A percentile compares a stretch with the other conserved stretches of the same genome.
phyloP scores from a whole-genome alignment of 30 jellyfish, hydroid and myxozoan species.

The Cassiopea xamachana region DNA sequence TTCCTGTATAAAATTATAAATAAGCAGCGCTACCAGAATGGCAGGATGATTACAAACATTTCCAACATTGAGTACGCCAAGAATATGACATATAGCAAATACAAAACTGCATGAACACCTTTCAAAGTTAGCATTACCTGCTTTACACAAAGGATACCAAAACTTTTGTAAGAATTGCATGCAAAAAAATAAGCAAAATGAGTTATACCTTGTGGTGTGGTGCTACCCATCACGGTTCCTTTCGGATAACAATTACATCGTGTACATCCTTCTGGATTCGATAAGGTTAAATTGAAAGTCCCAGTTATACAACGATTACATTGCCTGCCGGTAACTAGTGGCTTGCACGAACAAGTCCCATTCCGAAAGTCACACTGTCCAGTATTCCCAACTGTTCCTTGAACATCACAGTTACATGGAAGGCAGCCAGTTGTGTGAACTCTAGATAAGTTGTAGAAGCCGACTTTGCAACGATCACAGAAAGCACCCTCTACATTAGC shows the following conservation, averaged over 20 bases:
- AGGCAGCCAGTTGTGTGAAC: conserved; percentile 80
- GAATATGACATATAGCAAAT: no score
- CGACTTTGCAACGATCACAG: conserved; percentile 90
- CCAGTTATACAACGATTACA: conserved; percentile 92
- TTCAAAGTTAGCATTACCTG: no score
- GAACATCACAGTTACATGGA: conserved; percentile 87
- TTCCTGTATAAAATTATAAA: no score
- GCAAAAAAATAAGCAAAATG: neutral
- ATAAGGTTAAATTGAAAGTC: conserved; percentile 74
- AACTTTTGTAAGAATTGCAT: no score
- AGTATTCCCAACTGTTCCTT: conserved; percentile 84
- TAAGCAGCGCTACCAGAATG: no score
- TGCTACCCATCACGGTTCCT: conserved; percentile 94
- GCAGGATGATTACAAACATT: no score
- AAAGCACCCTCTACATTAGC: conserved; percentile 74
- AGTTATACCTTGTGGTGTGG: conserved; percentile 77
- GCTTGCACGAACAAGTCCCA: conserved; percentile 94
- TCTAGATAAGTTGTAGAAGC: conserved; percentile 74
- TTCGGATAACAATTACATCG: conserved; percentile 89
- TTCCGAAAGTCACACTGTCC: conserved; percentile 81
- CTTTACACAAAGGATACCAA: no score
- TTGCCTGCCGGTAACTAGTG: conserved; percentile 83
- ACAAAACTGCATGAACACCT: no score
- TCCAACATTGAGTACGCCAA: no score
- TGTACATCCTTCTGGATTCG: conserved; percentile 87